These are phyloP conservation scores for Stenodera caucasica DNA, from an alignment of 2,888 invertebrate species.

Conservation along the genomic window DNA sequence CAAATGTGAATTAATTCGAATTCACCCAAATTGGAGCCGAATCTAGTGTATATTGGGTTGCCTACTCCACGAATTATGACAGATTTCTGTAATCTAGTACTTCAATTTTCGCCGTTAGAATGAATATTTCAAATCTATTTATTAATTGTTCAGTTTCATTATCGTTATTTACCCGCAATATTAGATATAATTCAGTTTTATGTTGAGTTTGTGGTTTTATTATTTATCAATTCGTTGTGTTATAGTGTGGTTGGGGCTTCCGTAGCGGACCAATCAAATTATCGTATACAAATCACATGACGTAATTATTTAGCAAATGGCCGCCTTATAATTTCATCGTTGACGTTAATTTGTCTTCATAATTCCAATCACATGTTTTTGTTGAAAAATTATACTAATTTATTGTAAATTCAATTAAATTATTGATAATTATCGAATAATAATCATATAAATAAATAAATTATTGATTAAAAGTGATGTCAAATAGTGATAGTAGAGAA, in stretches of 20 bases:
- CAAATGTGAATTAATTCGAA: too few relatives aligned
- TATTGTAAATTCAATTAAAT: slow-evolving; percentile 9
- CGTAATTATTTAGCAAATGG: neutral
- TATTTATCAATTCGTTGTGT: too few relatives aligned
- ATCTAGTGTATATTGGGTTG: too few relatives aligned
- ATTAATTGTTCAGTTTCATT: too few relatives aligned
- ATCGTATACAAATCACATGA: neutral
- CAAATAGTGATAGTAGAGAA: slow-evolving; percentile 23
- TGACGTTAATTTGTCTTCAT: neutral
- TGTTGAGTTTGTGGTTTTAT: neutral
- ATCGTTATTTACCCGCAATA: too few relatives aligned
- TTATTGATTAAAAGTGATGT: slow-evolving; percentile 15
- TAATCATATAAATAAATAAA: slow-evolving; percentile 7
- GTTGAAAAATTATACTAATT: slow-evolving; percentile 16
- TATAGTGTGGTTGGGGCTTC: neutral
- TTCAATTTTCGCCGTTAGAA: too few relatives aligned
- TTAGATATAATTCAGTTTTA: neutral
- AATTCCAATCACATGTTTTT: slow-evolving; percentile 15
- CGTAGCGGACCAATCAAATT: neutral
- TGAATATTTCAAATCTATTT: too few relatives aligned
- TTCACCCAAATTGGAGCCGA: too few relatives aligned
- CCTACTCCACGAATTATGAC: too few relatives aligned
- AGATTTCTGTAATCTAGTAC: too few relatives aligned
- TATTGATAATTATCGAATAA: slow-evolving; percentile 8
- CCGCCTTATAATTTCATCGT: neutral